Evolutionary conservation across 2,888 invertebrate species (phyloP).

Genomic region (Tiliacea aurago): DNA sequence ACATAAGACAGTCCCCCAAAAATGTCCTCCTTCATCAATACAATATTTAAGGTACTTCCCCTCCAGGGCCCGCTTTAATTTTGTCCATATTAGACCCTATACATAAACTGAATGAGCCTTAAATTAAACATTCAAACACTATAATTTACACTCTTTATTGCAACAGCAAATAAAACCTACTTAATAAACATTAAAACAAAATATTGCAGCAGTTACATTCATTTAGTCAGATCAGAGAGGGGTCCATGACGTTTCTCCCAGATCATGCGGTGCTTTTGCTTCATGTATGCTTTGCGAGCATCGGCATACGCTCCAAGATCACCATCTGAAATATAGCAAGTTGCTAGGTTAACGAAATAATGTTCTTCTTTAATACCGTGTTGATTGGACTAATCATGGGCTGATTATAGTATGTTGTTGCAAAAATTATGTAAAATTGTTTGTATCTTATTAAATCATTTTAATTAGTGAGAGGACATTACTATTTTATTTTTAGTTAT

Average conservation of each 20-base stretch:
- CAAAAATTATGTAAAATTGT: neutral
- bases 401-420: too few species aligned
- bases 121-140: constrained; percentile 44
- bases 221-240: constrained; percentile 81
- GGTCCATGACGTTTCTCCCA: constrained; percentile 98
- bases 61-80: too few species aligned
- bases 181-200: constrained; percentile 35
- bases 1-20: too few species aligned
- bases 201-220: constrained; percentile 11
- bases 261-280: constrained; percentile 99
- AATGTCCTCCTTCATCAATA: too few species aligned
- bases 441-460: neutral
- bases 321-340: constrained; percentile 92
- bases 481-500: neutral
- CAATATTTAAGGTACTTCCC: neutral
- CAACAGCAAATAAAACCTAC: constrained; percentile 75
- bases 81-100: neutral
- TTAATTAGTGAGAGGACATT: neutral
- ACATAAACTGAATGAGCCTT: neutral
- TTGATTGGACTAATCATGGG: neutral
- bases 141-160: constrained; percentile 73
- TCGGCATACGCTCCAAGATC: constrained; percentile 95
- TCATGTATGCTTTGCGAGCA: constrained; percentile 96
- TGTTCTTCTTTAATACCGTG: neutral
- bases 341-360: constrained; percentile 10